Percentiles rank a stretch among this genome's conserved stretches.
These are phyloP conservation scores for Brachyistius frenatus DNA, from an alignment of 2,113 vertebrate genomes.

Conservation along the genomic window DNA sequence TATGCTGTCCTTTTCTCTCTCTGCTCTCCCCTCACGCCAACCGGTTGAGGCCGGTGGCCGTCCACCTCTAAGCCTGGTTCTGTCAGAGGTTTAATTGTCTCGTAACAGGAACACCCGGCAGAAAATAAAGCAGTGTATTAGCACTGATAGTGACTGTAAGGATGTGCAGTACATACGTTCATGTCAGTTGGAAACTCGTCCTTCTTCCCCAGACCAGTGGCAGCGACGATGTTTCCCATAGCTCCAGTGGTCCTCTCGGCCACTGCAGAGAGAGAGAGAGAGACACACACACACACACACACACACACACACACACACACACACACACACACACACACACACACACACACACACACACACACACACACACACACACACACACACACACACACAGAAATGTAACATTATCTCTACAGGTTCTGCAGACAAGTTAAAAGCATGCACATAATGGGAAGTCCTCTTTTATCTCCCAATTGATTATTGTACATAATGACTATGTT, in stretches of 20 bases:
- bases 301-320: conserved; percentile 26
- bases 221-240: conserved; percentile 93
- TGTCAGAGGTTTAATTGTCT: neutral
- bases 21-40: too few relatives aligned
- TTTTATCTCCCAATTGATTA: conserved; percentile 27
- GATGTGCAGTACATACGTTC: conserved; percentile 86
- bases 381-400: conserved; percentile 27
- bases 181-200: conserved; percentile 95
- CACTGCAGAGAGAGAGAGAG: conserved; percentile 81
- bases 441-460: neutral
- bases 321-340: conserved; percentile 16
- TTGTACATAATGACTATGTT: conserved; percentile 10
- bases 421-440: conserved; percentile 48
- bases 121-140: neutral
- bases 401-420: conserved; percentile 23
- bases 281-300: conserved; percentile 48
- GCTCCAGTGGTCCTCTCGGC: conserved; percentile 97
- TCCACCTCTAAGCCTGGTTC: too few relatives aligned
- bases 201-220: conserved; percentile 95
- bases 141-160: neutral
- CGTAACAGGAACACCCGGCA: neutral
- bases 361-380: too few relatives aligned
- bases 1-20: too few relatives aligned
- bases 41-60: too few relatives aligned
- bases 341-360: too few relatives aligned